Conservation (phyloP, 2,113 vertebrate genomes). For the Corythornis vintsioides region DNA sequence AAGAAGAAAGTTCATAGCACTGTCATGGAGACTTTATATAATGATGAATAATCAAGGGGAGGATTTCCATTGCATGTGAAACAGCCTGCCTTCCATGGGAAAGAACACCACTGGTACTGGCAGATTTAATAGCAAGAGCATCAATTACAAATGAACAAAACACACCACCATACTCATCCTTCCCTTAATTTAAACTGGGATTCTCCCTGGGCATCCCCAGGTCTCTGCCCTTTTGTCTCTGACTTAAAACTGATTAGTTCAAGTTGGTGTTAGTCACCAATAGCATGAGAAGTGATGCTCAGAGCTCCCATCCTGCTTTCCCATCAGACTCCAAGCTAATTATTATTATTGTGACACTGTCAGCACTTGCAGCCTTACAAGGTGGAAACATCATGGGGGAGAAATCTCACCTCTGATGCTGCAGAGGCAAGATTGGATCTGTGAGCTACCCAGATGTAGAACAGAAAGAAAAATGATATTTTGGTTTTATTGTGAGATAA, state of each 20-base stretch:
- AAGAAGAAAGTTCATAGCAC: background rate
- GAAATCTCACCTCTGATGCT: background rate
- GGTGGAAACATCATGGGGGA: background rate
- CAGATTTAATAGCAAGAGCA: background rate
- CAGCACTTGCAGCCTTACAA: background rate
- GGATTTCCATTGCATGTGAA: slow-evolving; percentile 31
- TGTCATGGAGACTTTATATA: background rate
- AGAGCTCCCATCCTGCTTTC: background rate
- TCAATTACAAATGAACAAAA: background rate
- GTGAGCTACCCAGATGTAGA: background rate
- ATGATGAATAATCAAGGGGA: background rate
- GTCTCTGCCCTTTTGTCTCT: background rate
- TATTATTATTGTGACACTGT: fast-evolving
- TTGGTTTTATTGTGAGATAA: background rate
- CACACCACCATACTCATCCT: background rate
- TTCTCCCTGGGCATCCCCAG: background rate
- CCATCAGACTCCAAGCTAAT: background rate
- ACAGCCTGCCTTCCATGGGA: slow-evolving; percentile 20
- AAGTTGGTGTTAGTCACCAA: background rate
- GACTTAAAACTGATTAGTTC: background rate
- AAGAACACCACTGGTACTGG: slow-evolving; percentile 29
- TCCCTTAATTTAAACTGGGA: background rate
- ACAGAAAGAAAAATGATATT: background rate
- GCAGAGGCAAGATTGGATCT: background rate
- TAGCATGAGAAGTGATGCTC: background rate